Conservation (phyloP, 2,797 vertebrate genomes). For the Gymnothorax reevesii region DNA sequence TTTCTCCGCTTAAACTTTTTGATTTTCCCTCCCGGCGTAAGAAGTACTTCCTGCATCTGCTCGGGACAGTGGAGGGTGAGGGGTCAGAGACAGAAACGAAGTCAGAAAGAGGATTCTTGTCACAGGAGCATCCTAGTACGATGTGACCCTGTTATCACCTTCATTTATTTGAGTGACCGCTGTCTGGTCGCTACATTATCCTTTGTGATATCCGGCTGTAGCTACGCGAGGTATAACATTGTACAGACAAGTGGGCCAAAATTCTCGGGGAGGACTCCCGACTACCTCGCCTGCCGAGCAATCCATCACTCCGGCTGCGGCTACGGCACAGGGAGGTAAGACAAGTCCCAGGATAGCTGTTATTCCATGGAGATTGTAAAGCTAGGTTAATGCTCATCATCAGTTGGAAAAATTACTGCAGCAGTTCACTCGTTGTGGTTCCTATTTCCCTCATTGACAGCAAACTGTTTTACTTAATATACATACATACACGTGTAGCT, state of each 20-base stretch:
- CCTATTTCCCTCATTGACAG: neutral
- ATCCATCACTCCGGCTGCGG: constrained; percentile 43
- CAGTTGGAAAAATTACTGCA: neutral
- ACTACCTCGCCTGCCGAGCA: constrained; percentile 36
- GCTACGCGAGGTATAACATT: constrained; percentile 1
- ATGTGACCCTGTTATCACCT: constrained; percentile 69
- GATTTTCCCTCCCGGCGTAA: constrained; percentile 42
- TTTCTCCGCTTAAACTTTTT: constrained; percentile 18
- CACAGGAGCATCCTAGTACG: constrained; percentile 70
- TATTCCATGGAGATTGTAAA: neutral
- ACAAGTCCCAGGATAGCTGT: neutral
- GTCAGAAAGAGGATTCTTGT: constrained; percentile 49
- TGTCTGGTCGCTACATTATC: constrained; percentile 19
- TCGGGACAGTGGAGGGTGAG: constrained; percentile 59
- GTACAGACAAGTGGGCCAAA: constrained; percentile 34
- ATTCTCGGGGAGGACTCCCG: constrained; percentile 35
- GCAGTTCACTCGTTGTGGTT: neutral
- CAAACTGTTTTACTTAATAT: neutral
- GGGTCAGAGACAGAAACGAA: constrained; percentile 69
- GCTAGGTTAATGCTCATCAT: neutral
- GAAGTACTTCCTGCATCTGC: constrained; percentile 55
- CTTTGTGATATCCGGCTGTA: constrained; percentile 23
- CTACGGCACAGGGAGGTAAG: constrained; percentile 36
- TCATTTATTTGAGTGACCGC: constrained; percentile 44
- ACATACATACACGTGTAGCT: no score